Evolutionary conservation across 23 tunicate species (phyloP).

Genomic region (Diplosoma virens): DNA sequence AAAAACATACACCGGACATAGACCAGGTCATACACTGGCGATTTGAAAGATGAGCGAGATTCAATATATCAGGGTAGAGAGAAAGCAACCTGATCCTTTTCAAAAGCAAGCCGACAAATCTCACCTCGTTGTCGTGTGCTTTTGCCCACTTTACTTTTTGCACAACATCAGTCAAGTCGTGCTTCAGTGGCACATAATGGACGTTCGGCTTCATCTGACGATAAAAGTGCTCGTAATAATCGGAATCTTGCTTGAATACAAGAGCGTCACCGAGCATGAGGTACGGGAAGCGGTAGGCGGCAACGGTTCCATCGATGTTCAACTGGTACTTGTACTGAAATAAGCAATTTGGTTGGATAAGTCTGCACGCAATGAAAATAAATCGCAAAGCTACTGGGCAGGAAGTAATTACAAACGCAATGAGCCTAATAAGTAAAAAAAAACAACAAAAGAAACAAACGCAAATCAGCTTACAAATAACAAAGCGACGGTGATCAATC

Average conservation of each 20-base stretch:
- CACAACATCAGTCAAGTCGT: constrained; percentile 59
- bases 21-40: too few relatives aligned
- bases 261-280: constrained; percentile 69
- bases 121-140: constrained; percentile 71
- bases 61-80: too few relatives aligned
- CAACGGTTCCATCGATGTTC: constrained; percentile 97
- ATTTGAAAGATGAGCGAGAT: too few relatives aligned
- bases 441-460: too few relatives aligned
- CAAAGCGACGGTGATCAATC: too few relatives aligned
- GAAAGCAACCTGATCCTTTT: too few relatives aligned
- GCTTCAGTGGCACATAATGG: constrained; percentile 79
- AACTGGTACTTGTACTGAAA: constrained; percentile 90
- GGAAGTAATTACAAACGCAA: too few relatives aligned
- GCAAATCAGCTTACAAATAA: too few relatives aligned
- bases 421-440: too few relatives aligned
- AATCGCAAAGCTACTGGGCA: too few relatives aligned
- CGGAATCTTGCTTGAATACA: constrained; percentile 93
- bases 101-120: too few relatives aligned
- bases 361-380: neutral
- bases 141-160: constrained; percentile 91
- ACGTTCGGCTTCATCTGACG: constrained; percentile 57
- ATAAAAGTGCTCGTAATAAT: constrained; percentile 97
- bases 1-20: too few relatives aligned
- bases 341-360: neutral
- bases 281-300: constrained; percentile 93